Evolutionary conservation across 1,140 invertebrate genomes (phyloP).

Genomic region (Halesus radiatus): DNA sequence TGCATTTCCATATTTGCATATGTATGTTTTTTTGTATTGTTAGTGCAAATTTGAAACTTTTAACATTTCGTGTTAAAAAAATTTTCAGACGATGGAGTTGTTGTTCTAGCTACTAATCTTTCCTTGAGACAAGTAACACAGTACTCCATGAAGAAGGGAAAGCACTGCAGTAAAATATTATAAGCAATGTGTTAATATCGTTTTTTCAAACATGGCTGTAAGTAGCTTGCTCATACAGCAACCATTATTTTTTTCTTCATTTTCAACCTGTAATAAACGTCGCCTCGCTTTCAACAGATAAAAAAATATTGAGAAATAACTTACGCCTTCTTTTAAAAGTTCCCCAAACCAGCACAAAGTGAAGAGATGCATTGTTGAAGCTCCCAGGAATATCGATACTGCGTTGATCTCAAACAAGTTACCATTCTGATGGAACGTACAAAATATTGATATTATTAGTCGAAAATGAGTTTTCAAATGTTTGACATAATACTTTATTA

Average conservation of each 20-base stretch:
- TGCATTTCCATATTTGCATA: too few relatives aligned
- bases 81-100: not conserved
- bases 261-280: too few relatives aligned
- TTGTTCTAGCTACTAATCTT: too few relatives aligned
- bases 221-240: not conserved
- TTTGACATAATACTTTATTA: too few relatives aligned
- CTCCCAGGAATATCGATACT: not conserved
- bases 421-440: not conserved
- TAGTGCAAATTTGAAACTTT: too few relatives aligned
- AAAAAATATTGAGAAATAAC: not conserved
- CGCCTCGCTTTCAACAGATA: too few relatives aligned
- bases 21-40: too few relatives aligned
- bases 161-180: not conserved
- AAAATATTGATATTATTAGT: too few relatives aligned
- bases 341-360: slow-evolving; percentile 27
- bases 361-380: slow-evolving; percentile 12
- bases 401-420: not conserved
- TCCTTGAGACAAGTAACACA: too few relatives aligned
- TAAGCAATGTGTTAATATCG: not conserved
- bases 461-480: too few relatives aligned
- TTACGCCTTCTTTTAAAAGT: not conserved
- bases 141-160: not conserved
- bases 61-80: too few relatives aligned
- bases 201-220: not conserved
- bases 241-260: too few relatives aligned